Base-by-base conservation (phyloP, 2,888 invertebrate species). In the Limnephilus lunatus region DNA sequence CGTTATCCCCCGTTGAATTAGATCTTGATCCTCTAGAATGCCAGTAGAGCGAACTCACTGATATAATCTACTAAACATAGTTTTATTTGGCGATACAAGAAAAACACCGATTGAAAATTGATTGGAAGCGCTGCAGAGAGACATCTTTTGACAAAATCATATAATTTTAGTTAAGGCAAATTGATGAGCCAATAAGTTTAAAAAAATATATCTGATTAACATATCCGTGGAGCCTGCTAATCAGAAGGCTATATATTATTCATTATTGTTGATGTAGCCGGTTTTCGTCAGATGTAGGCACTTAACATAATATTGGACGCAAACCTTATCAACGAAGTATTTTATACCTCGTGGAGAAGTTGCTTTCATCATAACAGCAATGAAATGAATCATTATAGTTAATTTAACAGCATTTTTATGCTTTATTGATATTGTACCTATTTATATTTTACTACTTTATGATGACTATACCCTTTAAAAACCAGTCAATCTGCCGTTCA, bases 131-230 rank as follows among this genome's bases (percentile, higher is more conserved):
- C 30, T 82, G 12, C 19, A 31, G 31, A 82, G 32, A 68, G 91
- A 91, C 91, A 91, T 91, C 91, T 91, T 48, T 87, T 39, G 91
- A 81, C 39, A 80, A 91, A 91, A 91, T 85, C 30, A 91, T 35
- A 81, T 31, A 91, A 81, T 81, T 90, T 30, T 30, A 90, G 82
- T 82, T 3, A 31, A 15, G 82, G 31, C 5, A 82, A 82, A 82
- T 32, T 32, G 82, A 31, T 82, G 48, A 90, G 82, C 48, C 32
- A 44, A 83, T 90, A 90, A 90, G 25, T 68, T n/a, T 68, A 25
- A 68, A 68, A 68, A 68, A n/a, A 68, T 68, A 68, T 68, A 68
- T 68, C 68, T 68, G 68, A 68, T 68, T 25, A 68, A 68, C 68
- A 68, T 25, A 68, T 25, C 15, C 15, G 68, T 19, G 68, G 68